These are phyloP conservation scores for Panurus biarmicus DNA, from an alignment of 2,113 vertebrate species.

Conservation along the genomic window DNA sequence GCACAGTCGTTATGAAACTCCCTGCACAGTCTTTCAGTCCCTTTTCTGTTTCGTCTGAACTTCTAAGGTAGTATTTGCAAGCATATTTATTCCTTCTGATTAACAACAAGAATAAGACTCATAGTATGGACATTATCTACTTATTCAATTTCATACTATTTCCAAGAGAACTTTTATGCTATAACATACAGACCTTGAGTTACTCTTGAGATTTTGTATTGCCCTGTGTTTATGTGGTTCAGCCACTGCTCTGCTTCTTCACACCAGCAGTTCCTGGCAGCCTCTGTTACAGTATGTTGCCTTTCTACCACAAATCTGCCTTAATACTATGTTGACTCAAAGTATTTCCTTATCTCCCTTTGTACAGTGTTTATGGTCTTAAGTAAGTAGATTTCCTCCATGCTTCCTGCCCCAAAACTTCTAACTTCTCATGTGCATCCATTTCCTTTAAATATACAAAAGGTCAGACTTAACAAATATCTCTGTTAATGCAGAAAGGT, in stretches of 20 bases:
- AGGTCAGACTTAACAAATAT: not conserved
- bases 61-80: not conserved
- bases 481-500: not conserved
- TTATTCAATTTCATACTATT: not conserved
- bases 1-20: not conserved
- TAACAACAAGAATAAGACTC: not conserved
- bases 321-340: not conserved
- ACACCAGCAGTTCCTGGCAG: not conserved
- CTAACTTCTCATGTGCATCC: not conserved
- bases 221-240: not conserved
- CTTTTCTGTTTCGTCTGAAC: not conserved
- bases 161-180: not conserved
- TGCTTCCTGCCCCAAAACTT: not conserved
- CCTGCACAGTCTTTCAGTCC: not conserved
- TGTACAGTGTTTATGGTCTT: not conserved
- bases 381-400: not conserved
- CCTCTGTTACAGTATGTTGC: not conserved
- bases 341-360: not conserved
- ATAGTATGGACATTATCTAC: not conserved
- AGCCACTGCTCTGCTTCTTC: not conserved
- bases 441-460: not conserved
- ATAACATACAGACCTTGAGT: not conserved
- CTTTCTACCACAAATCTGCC: not conserved
- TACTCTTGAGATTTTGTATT: not conserved
- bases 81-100: not conserved